Evolutionary conservation across 2,888 invertebrate species (phyloP).

Genomic region (Aromia moschata): DNA sequence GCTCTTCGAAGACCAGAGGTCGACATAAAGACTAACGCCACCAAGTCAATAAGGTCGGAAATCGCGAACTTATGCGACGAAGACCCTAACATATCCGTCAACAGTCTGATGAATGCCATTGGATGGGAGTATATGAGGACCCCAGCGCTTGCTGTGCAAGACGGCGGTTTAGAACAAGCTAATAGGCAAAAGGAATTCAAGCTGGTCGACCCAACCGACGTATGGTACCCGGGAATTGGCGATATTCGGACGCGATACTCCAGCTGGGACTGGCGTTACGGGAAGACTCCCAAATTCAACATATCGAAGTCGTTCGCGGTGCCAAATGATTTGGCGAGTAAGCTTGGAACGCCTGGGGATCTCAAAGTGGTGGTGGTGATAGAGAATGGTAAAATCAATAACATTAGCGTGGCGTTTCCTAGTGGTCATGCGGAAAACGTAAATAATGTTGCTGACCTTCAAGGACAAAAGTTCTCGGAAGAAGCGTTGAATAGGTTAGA

Average conservation of each 20-base stretch:
- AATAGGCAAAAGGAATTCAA: conserved; percentile 86
- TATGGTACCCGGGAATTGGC: conserved; percentile 87
- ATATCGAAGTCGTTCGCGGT: conserved; percentile 74
- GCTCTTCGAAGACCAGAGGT: conserved; percentile 80
- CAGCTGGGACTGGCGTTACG: conserved; percentile 90
- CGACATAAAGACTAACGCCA: conserved; percentile 86
- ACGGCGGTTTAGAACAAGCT: too few species aligned
- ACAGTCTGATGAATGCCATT: conserved; percentile 79
- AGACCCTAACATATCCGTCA: conserved; percentile 75
- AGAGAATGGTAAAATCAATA: conserved; percentile 71
- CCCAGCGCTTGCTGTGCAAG: conserved; percentile 76
- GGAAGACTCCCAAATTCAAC: conserved; percentile 85
- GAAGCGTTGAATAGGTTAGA: conserved; percentile 71
- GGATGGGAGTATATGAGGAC: conserved; percentile 87
- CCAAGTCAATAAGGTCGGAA: conserved; percentile 83
- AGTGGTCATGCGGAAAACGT: conserved; percentile 72
- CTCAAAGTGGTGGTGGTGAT: conserved; percentile 73
- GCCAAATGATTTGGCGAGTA: conserved; percentile 64
- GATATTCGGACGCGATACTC: conserved; percentile 74
- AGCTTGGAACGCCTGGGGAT: conserved; percentile 63
- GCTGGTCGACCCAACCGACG: conserved; percentile 84
- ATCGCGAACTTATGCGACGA: conserved; percentile 85
- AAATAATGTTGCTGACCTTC: conserved; percentile 70
- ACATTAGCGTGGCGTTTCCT: conserved; percentile 70
- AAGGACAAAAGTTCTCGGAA: conserved; percentile 74